Evolutionary conservation across 30 jellyfish, hydroid and myxozoan species (phyloP).

Genomic region (Turritopsis rubra): DNA sequence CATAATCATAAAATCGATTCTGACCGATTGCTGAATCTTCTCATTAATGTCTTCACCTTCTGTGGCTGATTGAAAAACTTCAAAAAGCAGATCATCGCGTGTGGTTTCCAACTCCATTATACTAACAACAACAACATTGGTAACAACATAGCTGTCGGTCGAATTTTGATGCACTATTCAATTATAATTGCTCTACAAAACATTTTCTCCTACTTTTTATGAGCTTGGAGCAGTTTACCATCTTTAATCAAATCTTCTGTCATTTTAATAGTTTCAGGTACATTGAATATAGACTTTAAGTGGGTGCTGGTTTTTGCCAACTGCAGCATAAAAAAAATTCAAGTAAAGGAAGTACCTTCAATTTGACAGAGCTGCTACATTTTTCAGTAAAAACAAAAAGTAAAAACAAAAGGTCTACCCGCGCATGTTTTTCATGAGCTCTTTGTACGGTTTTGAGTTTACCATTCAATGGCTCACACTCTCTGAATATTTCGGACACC

Average conservation of each 20-base stretch:
- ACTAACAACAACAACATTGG: slow-evolving; percentile 7
- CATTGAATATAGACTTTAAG: slow-evolving; percentile 72
- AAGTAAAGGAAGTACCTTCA: neutral
- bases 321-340: slow-evolving; percentile 25
- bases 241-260: slow-evolving; percentile 53
- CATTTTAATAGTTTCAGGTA: slow-evolving; percentile 72
- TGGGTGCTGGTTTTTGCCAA: slow-evolving; percentile 81
- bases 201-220: slow-evolving; percentile 56
- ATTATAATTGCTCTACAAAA: neutral
- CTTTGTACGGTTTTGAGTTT: slow-evolving; percentile 9
- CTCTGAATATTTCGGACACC: slow-evolving; percentile 19
- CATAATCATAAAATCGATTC: neutral
- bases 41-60: slow-evolving; percentile 45
- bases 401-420: neutral
- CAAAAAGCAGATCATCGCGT: slow-evolving; percentile 79
- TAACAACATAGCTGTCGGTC: neutral
- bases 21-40: slow-evolving; percentile 22
- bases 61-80: slow-evolving; percentile 51
- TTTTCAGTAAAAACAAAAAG: neutral
- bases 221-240: slow-evolving; percentile 80
- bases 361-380: neutral
- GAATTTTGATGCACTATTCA: no score
- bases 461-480: slow-evolving; percentile 30
- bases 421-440: slow-evolving; percentile 30
- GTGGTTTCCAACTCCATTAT: slow-evolving; percentile 90